Percentiles rank a stretch among this genome's conserved stretches.
phyloP scores from a whole-genome alignment of 2,113 vertebrate genomes.

The Melospiza georgiana region DNA sequence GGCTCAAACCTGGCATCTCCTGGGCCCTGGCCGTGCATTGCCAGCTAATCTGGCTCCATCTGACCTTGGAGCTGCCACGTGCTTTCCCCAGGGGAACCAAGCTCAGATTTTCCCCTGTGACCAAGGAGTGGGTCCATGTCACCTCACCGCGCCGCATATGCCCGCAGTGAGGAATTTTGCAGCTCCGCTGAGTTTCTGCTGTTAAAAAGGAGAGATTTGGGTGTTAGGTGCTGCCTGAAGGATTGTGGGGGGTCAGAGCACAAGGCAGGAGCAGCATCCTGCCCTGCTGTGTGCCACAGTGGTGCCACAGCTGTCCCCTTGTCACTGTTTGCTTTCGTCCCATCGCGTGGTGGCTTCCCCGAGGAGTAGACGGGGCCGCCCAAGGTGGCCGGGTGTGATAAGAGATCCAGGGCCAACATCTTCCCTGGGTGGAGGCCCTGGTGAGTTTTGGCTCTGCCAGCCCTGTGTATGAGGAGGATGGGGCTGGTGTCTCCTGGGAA shows the following conservation, averaged over 20 bases:
- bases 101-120: not conserved
- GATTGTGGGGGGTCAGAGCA: not conserved
- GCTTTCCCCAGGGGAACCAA: not conserved
- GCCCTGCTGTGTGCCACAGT: not conserved
- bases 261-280: not conserved
- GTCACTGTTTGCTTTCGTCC: not conserved
- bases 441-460: not conserved
- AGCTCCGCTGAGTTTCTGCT: not conserved
- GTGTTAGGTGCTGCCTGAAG: fast-evolving
- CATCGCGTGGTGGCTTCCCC: not conserved
- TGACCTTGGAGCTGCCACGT: not conserved
- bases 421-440: not conserved
- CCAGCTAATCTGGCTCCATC: conserved; percentile 21
- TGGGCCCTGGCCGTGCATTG: fast-evolving
- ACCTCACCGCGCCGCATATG: fast-evolving
- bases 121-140: not conserved
- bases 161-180: not conserved
- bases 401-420: conserved; percentile 1
- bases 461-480: fast-evolving
- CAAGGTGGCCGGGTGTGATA: conserved; percentile 62
- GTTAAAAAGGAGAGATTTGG: not conserved
- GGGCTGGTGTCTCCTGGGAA: not conserved
- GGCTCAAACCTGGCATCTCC: not conserved
- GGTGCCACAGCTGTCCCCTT: not conserved
- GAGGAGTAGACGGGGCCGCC: not conserved